Percentiles rank a stretch among this genome's conserved stretches.
phyloP scores from a whole-genome alignment of 2,113 vertebrate species.

The Bubo blakistoni region DNA sequence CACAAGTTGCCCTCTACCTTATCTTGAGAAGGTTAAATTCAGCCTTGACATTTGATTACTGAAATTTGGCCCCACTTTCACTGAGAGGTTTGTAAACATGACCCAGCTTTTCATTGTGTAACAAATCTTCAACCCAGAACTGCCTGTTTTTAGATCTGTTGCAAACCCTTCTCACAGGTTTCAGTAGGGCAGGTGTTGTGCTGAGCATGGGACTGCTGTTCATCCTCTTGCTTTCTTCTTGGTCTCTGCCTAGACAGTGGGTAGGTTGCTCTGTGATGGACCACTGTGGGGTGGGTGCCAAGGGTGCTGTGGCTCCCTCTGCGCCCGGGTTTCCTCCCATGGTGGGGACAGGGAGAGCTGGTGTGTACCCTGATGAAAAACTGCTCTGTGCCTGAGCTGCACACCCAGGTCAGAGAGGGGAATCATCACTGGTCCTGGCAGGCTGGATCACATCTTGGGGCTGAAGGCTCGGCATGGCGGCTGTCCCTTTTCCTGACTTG shows the following conservation, averaged over 20 bases:
- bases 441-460: not conserved
- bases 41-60: not conserved
- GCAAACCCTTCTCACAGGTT: not conserved
- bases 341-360: not conserved
- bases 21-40: not conserved
- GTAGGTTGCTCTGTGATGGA: not conserved
- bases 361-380: not conserved
- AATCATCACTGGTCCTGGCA: not conserved
- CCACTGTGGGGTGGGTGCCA: not conserved
- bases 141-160: not conserved
- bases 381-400: not conserved
- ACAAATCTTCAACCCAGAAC: not conserved
- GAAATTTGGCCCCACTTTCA: not conserved
- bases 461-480: rapidly evolving
- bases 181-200: not conserved
- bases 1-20: not conserved
- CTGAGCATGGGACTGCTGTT: not conserved
- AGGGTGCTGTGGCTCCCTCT: not conserved
- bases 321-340: not conserved
- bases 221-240: not conserved
- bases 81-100: not conserved
- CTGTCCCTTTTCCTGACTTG: not conserved
- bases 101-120: not conserved
- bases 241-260: not conserved
- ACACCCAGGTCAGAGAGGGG: rapidly evolving